Conservation (phyloP, 2,113 vertebrate species). For the Mormyrus iriodes region DNA sequence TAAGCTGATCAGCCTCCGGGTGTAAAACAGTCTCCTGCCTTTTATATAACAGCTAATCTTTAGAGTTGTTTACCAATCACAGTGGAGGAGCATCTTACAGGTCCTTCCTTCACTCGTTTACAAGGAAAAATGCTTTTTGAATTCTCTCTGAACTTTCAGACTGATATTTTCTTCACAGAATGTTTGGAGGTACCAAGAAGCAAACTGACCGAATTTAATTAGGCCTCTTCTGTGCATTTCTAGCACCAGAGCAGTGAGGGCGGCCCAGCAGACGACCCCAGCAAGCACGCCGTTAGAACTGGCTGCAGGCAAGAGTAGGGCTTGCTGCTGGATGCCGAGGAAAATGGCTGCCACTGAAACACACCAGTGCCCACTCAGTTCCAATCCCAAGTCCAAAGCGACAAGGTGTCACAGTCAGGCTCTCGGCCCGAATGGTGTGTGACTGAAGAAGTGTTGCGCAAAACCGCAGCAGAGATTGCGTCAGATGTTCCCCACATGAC, state of each 20-base stretch:
- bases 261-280: conserved; percentile 69
- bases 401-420: not conserved
- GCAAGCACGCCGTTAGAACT: conserved; percentile 62
- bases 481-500: not conserved
- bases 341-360: conserved; percentile 63
- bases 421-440: not conserved
- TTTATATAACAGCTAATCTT: not conserved
- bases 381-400: not conserved
- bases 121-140: not conserved
- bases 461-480: not conserved
- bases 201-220: not conserved
- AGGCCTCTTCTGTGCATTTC: conserved; percentile 54
- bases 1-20: not conserved
- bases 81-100: not conserved
- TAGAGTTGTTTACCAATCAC: not conserved
- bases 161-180: no score
- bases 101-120: not conserved
- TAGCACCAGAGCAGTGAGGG: conserved; percentile 55
- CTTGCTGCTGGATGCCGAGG: conserved; percentile 67
- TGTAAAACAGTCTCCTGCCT: not conserved
- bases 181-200: not conserved
- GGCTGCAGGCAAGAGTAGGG: conserved; percentile 60
- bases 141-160: not conserved
- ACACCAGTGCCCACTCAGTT: not conserved
- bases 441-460: not conserved